A percentile compares a stretch with the other conserved stretches of the same genome.
Conservation (phyloP, 1,140 invertebrate species). For the Macrotrachela quadricornifera region DNA sequence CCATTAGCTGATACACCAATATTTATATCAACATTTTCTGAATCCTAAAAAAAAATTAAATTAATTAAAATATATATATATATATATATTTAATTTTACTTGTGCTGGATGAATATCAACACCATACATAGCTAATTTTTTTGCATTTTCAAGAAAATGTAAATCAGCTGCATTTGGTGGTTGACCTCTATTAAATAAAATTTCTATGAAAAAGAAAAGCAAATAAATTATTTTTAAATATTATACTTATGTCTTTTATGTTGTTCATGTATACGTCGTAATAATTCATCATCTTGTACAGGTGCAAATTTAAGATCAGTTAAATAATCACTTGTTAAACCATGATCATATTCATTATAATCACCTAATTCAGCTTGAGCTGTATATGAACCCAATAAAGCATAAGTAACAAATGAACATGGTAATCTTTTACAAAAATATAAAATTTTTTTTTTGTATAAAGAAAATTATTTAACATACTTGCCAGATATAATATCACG, state of each 20-base stretch:
- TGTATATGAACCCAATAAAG: slow-evolving; percentile 78
- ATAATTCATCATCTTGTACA: slow-evolving; percentile 61
- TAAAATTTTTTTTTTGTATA: too few relatives aligned
- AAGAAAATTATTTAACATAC: too few relatives aligned
- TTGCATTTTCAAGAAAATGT: slow-evolving; percentile 86
- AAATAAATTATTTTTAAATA: slow-evolving; percentile 13
- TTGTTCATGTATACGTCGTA: slow-evolving; percentile 81
- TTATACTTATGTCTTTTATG: slow-evolving; percentile 72
- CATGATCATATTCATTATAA: slow-evolving; percentile 60
- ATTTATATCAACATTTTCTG: slow-evolving; percentile 78
- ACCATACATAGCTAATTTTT: slow-evolving; percentile 92
- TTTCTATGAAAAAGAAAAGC: background rate
- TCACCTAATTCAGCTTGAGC: slow-evolving; percentile 94
- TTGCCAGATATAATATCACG: slow-evolving; percentile 16
- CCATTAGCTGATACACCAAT: slow-evolving; percentile 88
- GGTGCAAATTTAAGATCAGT: slow-evolving; percentile 64
- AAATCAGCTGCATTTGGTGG: slow-evolving; percentile 83
- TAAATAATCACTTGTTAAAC: slow-evolving; percentile 44
- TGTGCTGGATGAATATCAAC: slow-evolving; percentile 74
- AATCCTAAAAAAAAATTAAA: slow-evolving; percentile 40
- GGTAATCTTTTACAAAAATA: slow-evolving; percentile 41
- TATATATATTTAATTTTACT: too few relatives aligned
- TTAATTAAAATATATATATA: too few relatives aligned
- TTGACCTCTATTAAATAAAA: slow-evolving; percentile 47
- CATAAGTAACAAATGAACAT: slow-evolving; percentile 86